A percentile compares a stretch with the other conserved stretches of the same genome.
Conservation (phyloP, 2,888 invertebrate species). For the Dysmachus trigonus region DNA sequence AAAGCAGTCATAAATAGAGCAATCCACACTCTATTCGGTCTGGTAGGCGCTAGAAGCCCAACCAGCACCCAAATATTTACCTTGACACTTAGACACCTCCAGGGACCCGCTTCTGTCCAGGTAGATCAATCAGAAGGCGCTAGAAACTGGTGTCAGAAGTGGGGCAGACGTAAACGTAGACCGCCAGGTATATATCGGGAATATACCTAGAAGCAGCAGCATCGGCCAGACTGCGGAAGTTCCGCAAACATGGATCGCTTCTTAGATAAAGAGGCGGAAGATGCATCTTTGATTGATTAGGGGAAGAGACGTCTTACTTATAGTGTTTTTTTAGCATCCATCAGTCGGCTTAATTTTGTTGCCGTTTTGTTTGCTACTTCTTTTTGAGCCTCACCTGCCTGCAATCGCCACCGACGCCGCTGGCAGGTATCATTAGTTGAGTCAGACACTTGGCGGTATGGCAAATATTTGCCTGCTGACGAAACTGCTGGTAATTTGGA, state of each 20-base stretch:
- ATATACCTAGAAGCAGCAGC: background rate
- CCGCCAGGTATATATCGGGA: background rate
- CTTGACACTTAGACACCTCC: background rate
- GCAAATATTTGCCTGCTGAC: background rate
- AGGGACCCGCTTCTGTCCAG: background rate
- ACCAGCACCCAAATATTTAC: slow-evolving; percentile 1
- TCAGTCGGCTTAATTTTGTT: background rate
- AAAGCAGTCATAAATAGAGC: slow-evolving; percentile 9
- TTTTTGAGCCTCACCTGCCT: background rate
- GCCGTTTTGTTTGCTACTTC: background rate
- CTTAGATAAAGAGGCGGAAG: background rate
- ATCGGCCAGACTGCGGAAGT: background rate
- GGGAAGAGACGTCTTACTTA: background rate
- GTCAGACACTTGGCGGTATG: background rate
- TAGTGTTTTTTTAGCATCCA: background rate
- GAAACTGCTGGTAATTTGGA: background rate
- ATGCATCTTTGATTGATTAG: background rate
- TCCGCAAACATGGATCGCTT: background rate
- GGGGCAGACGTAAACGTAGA: background rate
- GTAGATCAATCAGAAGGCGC: slow-evolving; percentile 4
- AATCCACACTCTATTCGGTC: background rate
- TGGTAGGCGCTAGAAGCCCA: background rate
- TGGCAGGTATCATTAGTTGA: background rate
- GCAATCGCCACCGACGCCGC: background rate
- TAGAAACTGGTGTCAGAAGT: background rate